A percentile compares a stretch with the other conserved stretches of the same genome.
These are phyloP conservation scores for Condylura cristata DNA, from an alignment of 2,113 vertebrate species.

Conservation along the genomic window DNA sequence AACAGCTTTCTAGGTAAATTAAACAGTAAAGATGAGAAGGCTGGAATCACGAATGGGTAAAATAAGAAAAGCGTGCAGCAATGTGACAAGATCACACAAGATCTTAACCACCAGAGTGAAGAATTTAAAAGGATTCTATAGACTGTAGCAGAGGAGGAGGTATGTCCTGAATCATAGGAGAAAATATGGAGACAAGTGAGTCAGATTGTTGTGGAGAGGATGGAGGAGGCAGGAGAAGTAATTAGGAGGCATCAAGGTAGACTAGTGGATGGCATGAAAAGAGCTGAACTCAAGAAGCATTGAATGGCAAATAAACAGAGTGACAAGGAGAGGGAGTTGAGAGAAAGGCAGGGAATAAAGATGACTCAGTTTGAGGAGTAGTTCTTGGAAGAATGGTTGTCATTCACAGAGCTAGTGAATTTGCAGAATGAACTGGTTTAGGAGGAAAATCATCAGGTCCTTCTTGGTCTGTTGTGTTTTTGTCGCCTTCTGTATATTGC, in stretches of 20 bases:
- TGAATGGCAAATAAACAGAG: neutral
- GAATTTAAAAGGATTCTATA: conserved; percentile 10
- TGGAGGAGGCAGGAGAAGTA: neutral
- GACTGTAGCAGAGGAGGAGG: neutral
- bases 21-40: neutral
- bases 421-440: neutral
- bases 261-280: neutral
- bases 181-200: neutral
- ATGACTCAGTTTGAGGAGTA: neutral
- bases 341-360: neutral
- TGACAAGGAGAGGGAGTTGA: neutral
- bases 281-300: neutral
- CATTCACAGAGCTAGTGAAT: neutral
- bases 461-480: neutral
- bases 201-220: neutral
- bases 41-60: neutral
- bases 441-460: neutral
- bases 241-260: neutral
- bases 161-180: neutral
- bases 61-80: neutral
- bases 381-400: neutral
- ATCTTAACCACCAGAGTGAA: neutral
- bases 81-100: neutral
- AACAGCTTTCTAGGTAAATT: neutral
- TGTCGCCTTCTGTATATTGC: neutral